Base-by-base conservation (phyloP, 1,140 invertebrate genomes). In the Ceratosolen solmsi region DNA sequence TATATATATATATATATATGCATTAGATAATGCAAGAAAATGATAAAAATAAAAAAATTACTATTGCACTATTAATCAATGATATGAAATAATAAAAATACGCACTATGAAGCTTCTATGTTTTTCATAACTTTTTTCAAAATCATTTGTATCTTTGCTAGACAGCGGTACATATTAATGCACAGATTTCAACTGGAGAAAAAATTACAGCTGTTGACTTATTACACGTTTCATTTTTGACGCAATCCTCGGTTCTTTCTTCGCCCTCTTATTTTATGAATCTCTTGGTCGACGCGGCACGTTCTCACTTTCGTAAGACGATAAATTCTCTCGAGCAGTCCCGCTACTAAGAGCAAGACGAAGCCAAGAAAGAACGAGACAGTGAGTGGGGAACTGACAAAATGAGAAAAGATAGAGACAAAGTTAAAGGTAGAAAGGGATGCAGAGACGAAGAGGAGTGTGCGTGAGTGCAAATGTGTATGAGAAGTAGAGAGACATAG, bases 181-280 rank as follows among this genome's bases (percentile, higher is more conserved):
- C 46, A 15, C 25, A 72, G n/a, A 30, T 51, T 70, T 70, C n/a
- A 49, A 4, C 65, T 38, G 9, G 38, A 49, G 30, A 30, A 63
- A 56, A 49, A 80, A 80, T 71, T 79, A 49, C 54, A n/a, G 25
- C 41, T 11, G 36, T 36, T 65, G 58, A 80, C 70, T 74, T 80
- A 73, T 80, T 54, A 60, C 71, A 36, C 41, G 15, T 65, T 65
- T 74, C 56, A 74, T 80, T 80, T 80, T 68, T 74, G 71, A 80
- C 27, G 54, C 20, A 33, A 36, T 54, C n/a, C 49, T 70, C 49
- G 5, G 51, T 74, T 74, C 22, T 63, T 56, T 78, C 68, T 49
- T 54, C n/a, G 36, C 27, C 51, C 51, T 72, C 36, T 30, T 65
- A 51, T 71, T 60, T 82, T 77, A 46, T 49, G 56, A 73, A 78